A percentile compares a stretch with the other conserved stretches of the same genome.
These are phyloP conservation scores for Harpegnathos saltator DNA, from an alignment of 1,140 invertebrate species.

Conservation along the genomic window DNA sequence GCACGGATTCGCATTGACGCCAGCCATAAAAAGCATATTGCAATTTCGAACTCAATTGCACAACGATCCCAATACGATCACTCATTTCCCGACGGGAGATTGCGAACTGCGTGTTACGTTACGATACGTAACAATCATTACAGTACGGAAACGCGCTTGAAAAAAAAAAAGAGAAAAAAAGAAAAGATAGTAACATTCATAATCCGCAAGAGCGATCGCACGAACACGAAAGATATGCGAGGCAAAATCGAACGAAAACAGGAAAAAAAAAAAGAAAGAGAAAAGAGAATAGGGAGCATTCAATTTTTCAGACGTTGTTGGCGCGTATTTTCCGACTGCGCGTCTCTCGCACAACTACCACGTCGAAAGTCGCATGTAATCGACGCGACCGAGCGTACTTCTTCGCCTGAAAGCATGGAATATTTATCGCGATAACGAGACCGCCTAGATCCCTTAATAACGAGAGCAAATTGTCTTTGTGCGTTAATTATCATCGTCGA, in stretches of 20 bases:
- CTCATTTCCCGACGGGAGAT: constrained; percentile 42
- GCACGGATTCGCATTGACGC: constrained; percentile 40
- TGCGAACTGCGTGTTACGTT: constrained; percentile 47
- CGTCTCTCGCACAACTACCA: neutral
- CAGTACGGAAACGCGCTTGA: neutral
- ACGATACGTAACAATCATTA: constrained; percentile 50
- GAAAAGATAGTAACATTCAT: constrained; percentile 4
- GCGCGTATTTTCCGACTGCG: neutral
- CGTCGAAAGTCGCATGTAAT: neutral
- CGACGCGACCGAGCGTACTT: neutral
- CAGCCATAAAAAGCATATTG: constrained; percentile 56
- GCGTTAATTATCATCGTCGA: neutral
- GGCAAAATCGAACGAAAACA: neutral
- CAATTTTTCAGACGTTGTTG: neutral
- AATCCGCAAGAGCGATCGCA: constrained; percentile 6
- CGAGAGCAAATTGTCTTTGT: neutral
- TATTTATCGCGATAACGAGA: neutral
- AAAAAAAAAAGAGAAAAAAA: no score
- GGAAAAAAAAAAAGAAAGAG: neutral
- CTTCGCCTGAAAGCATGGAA: neutral
- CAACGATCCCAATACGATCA: constrained; percentile 59
- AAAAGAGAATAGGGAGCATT: neutral
- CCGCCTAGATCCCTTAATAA: constrained; percentile 7
- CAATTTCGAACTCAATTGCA: constrained; percentile 58
- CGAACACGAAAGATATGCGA: neutral